A percentile compares a stretch with the other conserved stretches of the same genome.
These are phyloP conservation scores for Caiman crocodilus DNA, from an alignment of 2,797 vertebrate genomes.

Conservation along the genomic window DNA sequence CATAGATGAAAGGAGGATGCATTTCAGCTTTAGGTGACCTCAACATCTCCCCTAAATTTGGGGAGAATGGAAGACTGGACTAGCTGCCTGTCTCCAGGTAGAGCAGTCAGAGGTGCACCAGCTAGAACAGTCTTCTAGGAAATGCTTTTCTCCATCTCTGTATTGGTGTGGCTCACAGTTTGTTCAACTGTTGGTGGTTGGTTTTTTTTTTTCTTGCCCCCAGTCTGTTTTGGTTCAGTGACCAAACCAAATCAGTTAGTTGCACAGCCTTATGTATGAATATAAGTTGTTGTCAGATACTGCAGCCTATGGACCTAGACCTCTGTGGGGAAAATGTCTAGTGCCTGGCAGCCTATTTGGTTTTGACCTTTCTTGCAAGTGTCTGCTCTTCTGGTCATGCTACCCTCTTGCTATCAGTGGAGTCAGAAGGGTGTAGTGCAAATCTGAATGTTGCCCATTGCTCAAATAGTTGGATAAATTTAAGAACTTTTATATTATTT, in stretches of 20 bases:
- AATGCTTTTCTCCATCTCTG: neutral
- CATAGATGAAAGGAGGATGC: neutral
- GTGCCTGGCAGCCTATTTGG: neutral
- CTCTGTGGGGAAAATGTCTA: neutral
- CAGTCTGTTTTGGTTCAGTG: neutral
- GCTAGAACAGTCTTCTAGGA: neutral
- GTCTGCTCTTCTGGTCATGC: neutral
- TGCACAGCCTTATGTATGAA: neutral
- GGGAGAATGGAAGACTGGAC: neutral
- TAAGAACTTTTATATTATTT: neutral
- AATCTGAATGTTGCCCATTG: neutral
- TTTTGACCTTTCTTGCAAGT: neutral
- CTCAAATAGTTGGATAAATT: neutral
- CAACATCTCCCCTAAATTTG: neutral
- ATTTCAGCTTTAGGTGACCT: conserved; percentile 23
- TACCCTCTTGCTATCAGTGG: neutral
- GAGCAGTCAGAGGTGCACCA: conserved; percentile 7
- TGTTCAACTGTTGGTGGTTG: too few relatives aligned
- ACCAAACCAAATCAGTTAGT: neutral
- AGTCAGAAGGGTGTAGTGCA: neutral
- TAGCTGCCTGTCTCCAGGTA: neutral
- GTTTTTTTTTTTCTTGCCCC: neutral
- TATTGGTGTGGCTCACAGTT: neutral
- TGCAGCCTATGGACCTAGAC: conserved; percentile 7
- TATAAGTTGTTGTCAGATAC: neutral